Conservation (phyloP, 2,113 vertebrate genomes). For the Apistogramma diplotaenia region DNA sequence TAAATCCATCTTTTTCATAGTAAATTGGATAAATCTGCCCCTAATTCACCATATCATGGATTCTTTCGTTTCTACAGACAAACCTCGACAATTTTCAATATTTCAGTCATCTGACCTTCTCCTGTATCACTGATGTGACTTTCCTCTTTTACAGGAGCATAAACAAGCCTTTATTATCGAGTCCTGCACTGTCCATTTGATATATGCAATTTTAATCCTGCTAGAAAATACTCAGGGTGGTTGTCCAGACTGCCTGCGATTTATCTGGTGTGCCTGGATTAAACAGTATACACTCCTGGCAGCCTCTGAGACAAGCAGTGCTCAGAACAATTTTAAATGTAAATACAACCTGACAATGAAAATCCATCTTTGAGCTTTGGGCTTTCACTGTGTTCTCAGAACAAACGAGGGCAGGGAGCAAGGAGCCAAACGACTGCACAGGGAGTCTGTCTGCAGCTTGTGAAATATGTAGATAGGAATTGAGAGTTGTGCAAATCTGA, state of each 20-base stretch:
- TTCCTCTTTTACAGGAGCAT: neutral
- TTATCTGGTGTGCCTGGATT: slow-evolving; percentile 60
- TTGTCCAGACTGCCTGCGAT: slow-evolving; percentile 50
- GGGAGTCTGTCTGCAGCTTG: slow-evolving; percentile 23
- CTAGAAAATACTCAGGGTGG: slow-evolving; percentile 41
- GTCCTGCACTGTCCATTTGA: slow-evolving; percentile 10
- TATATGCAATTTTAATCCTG: slow-evolving; percentile 53
- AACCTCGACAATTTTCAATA: neutral
- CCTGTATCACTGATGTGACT: neutral
- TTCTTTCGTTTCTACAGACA: neutral
- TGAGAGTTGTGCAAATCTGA: neutral
- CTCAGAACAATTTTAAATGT: slow-evolving; percentile 58
- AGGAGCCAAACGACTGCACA: slow-evolving; percentile 14
- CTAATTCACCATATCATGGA: neutral
- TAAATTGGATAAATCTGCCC: neutral
- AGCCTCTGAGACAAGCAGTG: slow-evolving; percentile 38
- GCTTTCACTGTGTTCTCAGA: slow-evolving; percentile 36
- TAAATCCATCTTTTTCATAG: neutral
- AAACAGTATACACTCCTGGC: slow-evolving; percentile 52
- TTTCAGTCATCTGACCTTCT: neutral
- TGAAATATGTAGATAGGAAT: neutral
- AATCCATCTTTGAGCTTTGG: slow-evolving; percentile 46
- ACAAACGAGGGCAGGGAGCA: slow-evolving; percentile 23
- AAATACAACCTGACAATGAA: slow-evolving; percentile 61
- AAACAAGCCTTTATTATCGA: slow-evolving; percentile 24